Evolutionary conservation across 2,797 vertebrate species (phyloP).

Genomic region (Propithecus deckenii): DNA sequence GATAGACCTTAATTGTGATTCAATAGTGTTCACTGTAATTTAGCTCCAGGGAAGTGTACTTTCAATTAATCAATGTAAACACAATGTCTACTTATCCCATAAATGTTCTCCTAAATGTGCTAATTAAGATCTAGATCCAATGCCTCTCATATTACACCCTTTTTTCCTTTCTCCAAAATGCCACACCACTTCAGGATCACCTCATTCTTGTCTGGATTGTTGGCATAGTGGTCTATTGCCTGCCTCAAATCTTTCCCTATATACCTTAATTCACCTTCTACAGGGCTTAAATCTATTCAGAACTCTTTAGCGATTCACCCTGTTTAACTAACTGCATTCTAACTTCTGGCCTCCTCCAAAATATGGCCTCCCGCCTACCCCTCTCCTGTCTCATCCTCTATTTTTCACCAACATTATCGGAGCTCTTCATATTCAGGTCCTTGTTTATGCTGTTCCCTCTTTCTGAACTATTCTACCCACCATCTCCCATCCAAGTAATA

Average conservation of each 20-base stretch:
- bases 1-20: constrained; percentile 80
- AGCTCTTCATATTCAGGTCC: not conserved
- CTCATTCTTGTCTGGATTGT: not conserved
- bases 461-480: not conserved
- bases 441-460: not conserved
- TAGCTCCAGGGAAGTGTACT: constrained; percentile 78
- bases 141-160: not conserved
- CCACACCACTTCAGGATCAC: not conserved
- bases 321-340: not conserved
- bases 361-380: not conserved
- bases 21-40: constrained; percentile 79
- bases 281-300: not conserved
- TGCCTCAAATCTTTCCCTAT: not conserved
- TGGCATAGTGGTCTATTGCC: not conserved
- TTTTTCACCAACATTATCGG: not conserved
- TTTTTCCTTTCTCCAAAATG: not conserved
- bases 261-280: not conserved
- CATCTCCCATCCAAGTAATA: too few relatives aligned
- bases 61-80: constrained; percentile 82
- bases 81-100: constrained; percentile 73
- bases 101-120: constrained; percentile 76
- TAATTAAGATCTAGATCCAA: constrained; percentile 58
- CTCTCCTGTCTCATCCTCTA: not conserved
- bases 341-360: not conserved
- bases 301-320: not conserved